These are phyloP conservation scores for Perdita meconis DNA, from an alignment of 2,888 invertebrate species.

Conservation along the genomic window DNA sequence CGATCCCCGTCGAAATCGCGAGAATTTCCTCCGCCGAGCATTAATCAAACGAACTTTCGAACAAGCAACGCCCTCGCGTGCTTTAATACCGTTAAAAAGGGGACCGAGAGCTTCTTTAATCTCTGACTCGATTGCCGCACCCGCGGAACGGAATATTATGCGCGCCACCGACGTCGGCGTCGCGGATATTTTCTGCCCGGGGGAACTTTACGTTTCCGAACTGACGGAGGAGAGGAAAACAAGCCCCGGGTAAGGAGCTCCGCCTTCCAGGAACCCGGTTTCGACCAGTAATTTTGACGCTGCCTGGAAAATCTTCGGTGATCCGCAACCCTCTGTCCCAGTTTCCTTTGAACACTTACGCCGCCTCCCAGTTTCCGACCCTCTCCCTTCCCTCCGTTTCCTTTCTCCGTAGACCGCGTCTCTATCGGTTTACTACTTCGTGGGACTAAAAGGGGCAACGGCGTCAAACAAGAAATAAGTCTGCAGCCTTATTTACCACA, in stretches of 20 bases:
- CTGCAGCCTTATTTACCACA: constrained; percentile 38
- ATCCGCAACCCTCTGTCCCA: constrained; percentile 53
- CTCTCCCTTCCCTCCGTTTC: neutral
- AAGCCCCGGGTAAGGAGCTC: constrained; percentile 20
- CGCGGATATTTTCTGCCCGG: neutral
- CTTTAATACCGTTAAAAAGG: constrained; percentile 26
- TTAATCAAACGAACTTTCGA: constrained; percentile 47
- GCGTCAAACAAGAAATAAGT: constrained; percentile 36
- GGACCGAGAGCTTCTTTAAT: constrained; percentile 33
- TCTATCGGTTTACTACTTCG: constrained; percentile 31
- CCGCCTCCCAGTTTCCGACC: neutral
- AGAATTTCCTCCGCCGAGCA: constrained; percentile 8
- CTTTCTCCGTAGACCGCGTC: neutral
- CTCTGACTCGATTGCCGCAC: constrained; percentile 40
- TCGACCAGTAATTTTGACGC: constrained; percentile 48
- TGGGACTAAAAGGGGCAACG: constrained; percentile 6
- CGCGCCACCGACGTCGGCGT: constrained; percentile 2
- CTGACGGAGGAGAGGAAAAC: constrained; percentile 26
- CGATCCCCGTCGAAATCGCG: constrained; percentile 37
- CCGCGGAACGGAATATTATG: constrained; percentile 1
- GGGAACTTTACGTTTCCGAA: neutral
- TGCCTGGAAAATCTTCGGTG: constrained; percentile 42
- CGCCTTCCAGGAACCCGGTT: constrained; percentile 1
- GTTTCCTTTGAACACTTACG: constrained; percentile 55
- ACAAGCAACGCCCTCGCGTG: constrained; percentile 15